Evolutionary conservation across 1,140 invertebrate genomes (phyloP), one percentile per base, ranked within the genome.

Genomic region (Nasonia longicornis): DNA sequence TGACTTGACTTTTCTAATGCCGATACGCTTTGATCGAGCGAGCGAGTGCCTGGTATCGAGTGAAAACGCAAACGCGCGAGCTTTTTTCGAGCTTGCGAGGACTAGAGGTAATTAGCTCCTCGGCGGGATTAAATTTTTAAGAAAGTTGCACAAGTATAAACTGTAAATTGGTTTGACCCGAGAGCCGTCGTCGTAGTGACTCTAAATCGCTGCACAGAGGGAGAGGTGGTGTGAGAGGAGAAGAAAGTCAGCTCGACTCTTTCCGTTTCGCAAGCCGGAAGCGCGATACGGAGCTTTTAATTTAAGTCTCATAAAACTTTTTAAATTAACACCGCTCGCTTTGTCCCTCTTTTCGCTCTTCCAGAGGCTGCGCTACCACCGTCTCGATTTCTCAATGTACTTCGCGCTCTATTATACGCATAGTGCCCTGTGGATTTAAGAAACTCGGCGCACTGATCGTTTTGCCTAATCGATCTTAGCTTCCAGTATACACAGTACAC

Each of bases 241-340:
- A 12, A 75, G 20, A n/a, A n/a, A 31, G 69, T 45, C 11, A 22
- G 38, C 10, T 4, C 29, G 35, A 74, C 58, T 72, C 8, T 80
- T 75, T 80, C 72, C 31, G 31, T 35, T 35, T 35, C 38, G 72
- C 29, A 20, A 64, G 26, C 16, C 45, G 69, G 42, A 79, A 79
- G 58, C 22, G 73, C 67, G 75, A 71, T 81, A 77, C 69, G 35
- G 31, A 77, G 67, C 58, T 81, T 81, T 81, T 72, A 77, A 81
- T 81, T 81, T 77, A 81, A 81, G 75, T 77, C 80, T 77, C 69
- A 77, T 81, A 77, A 81, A 81, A 81, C 74, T 81, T 81, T 81
- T 81, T 81, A 77, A 81, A 81, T 77, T 81, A 81, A 81, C 74
- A 76, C 69, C 22, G 48, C 35, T 16, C 12, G 26, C 26, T 74